Conservation (phyloP, 2,113 vertebrate species). For the Pelecanus crispus region DNA sequence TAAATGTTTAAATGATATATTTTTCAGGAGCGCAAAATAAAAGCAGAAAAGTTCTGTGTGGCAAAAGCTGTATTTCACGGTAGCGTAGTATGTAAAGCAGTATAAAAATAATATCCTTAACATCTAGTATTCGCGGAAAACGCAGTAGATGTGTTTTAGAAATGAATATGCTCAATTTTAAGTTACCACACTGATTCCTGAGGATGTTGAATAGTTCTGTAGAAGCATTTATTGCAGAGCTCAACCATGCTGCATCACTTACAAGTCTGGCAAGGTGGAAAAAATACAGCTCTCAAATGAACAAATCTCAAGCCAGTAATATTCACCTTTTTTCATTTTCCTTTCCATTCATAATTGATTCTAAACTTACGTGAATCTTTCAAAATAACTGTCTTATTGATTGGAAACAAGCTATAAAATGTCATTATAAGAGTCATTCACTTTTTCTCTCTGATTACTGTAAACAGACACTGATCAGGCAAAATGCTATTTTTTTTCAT, state of each 20-base stretch:
- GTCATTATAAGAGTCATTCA: conserved; percentile 11
- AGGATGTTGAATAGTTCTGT: neutral
- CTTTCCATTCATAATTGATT: conserved; percentile 72
- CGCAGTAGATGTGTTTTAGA: neutral
- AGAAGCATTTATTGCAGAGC: neutral
- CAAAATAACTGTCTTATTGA: conserved; percentile 72
- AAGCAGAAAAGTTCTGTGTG: neutral
- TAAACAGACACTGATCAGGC: conserved; percentile 56
- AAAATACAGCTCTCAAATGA: conserved; percentile 7
- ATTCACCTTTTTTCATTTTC: conserved; percentile 56
- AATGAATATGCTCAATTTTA: neutral
- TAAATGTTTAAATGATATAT: neutral
- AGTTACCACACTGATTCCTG: neutral
- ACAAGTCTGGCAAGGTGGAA: neutral
- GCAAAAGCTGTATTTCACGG: neutral
- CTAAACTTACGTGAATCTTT: conserved; percentile 62
- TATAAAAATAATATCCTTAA: neutral
- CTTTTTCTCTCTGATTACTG: conserved; percentile 44
- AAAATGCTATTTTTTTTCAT: conserved; percentile 35
- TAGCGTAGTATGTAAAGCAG: neutral
- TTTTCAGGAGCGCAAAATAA: neutral
- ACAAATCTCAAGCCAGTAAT: conserved; percentile 14
- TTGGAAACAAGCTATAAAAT: conserved; percentile 57
- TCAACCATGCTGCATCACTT: neutral
- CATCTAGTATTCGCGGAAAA: neutral